Evolutionary conservation across 2,797 vertebrate genomes (phyloP).

Genomic region (Pelobates cultripes): DNA sequence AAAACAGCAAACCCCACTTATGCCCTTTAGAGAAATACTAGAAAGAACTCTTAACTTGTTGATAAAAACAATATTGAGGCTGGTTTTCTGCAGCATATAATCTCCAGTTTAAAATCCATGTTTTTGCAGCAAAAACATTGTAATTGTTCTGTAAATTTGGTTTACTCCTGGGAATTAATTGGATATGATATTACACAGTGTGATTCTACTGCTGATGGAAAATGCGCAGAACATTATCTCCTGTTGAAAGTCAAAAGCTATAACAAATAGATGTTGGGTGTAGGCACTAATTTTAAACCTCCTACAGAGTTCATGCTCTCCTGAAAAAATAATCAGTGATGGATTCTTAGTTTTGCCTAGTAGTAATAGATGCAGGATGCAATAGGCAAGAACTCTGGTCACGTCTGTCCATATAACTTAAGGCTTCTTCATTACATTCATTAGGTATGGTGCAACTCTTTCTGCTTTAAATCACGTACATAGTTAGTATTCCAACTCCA

Average conservation of each 20-base stretch:
- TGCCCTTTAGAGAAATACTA: no score
- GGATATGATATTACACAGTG: background rate
- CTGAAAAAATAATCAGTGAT: background rate
- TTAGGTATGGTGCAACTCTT: slow-evolving; percentile 35
- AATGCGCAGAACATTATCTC: slow-evolving; percentile 3
- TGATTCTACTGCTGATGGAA: background rate
- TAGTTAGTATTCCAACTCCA: slow-evolving; percentile 55
- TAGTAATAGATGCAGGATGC: slow-evolving; percentile 4
- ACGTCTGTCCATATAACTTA: slow-evolving; percentile 2
- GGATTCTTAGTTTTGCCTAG: slow-evolving; percentile 5
- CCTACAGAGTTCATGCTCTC: slow-evolving; percentile 7
- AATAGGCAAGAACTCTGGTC: slow-evolving; percentile 11
- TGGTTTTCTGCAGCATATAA: no score
- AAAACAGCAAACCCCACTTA: no score
- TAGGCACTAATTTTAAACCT: slow-evolving; percentile 2
- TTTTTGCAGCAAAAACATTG: background rate
- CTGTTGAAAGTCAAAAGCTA: slow-evolving; percentile 6
- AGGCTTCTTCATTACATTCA: slow-evolving; percentile 47
- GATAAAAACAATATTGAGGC: no score
- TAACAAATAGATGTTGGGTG: background rate
- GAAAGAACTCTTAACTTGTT: no score
- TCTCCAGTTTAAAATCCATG: background rate
- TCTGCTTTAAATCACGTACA: slow-evolving; percentile 46
- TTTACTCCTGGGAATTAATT: slow-evolving; percentile 1
- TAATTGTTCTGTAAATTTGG: background rate